Conservation (phyloP, 2,797 vertebrate genomes). For the Orientallactaga sibirica region DNA sequence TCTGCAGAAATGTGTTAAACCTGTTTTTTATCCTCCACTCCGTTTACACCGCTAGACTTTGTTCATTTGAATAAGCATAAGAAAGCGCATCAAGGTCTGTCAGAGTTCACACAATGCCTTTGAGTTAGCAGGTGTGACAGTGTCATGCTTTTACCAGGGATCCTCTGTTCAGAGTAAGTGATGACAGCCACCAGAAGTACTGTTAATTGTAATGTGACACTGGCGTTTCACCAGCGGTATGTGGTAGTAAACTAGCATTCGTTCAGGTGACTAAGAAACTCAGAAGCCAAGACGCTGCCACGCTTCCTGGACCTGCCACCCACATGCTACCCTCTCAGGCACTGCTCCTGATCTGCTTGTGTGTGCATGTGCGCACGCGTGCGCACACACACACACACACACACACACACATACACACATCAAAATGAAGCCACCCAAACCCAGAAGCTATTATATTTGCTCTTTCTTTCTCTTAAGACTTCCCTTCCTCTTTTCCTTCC, state of each 20-base stretch:
- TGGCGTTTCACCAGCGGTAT: constrained; percentile 73
- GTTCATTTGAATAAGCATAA: constrained; percentile 76
- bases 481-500: too few relatives aligned
- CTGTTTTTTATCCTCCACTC: constrained; percentile 64
- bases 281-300: constrained; percentile 44
- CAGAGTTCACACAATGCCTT: constrained; percentile 87
- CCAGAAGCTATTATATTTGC: not conserved
- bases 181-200: constrained; percentile 87
- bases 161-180: constrained; percentile 85
- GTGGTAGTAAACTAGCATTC: constrained; percentile 82
- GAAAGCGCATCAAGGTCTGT: constrained; percentile 71
- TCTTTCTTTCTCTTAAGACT: not conserved
- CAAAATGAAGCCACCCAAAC: constrained; percentile 54
- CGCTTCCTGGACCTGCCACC: not conserved
- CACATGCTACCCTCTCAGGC: not conserved
- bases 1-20: constrained; percentile 74
- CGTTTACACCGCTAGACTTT: constrained; percentile 74
- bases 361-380: not conserved
- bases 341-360: not conserved
- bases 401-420: not conserved
- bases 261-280: constrained; percentile 77
- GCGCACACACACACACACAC: not conserved
- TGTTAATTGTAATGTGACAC: constrained; percentile 83
- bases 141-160: constrained; percentile 81
- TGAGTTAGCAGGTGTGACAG: constrained; percentile 84